phyloP scores from a whole-genome alignment of 2,797 vertebrate species.

The Coranthus polyacanthus region DNA sequence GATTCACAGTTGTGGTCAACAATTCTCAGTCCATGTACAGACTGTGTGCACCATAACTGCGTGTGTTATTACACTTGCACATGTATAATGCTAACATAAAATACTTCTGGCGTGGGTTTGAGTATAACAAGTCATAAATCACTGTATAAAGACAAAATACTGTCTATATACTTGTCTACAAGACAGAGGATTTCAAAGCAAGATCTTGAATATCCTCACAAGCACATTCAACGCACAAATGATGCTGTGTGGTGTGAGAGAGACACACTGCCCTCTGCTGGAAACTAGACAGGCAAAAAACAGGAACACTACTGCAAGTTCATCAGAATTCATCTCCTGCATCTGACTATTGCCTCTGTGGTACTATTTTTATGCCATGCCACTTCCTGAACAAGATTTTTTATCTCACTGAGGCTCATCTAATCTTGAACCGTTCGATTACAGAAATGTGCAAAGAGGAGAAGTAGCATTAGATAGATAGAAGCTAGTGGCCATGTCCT shows the following conservation, averaged over 20 bases:
- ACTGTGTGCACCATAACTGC: not conserved
- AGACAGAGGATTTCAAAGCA: conserved; percentile 19
- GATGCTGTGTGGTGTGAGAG: conserved; percentile 3
- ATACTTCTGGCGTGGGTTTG: too few relatives aligned
- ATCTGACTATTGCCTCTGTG: not conserved
- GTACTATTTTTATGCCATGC: not conserved
- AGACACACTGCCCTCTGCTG: conserved; percentile 77
- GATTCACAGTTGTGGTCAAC: conserved; percentile 1
- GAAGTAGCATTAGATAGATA: not conserved
- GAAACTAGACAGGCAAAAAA: conserved; percentile 22
- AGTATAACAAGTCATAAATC: not conserved
- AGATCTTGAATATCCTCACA: conserved; percentile 12
- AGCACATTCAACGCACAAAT: conserved; percentile 8
- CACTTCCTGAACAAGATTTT: too few relatives aligned
- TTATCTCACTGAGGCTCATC: not conserved
- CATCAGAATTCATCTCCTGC: not conserved
- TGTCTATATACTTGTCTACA: too few relatives aligned
- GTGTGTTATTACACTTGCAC: not conserved
- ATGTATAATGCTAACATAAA: too few relatives aligned
- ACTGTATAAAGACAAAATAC: conserved; percentile 1
- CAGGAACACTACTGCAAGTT: not conserved
- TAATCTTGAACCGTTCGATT: not conserved
- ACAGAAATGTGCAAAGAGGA: conserved; percentile 13
- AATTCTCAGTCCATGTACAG: not conserved
- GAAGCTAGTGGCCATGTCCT: conserved; percentile 25